A percentile compares a stretch with the other conserved stretches of the same genome.
Evolutionary conservation across 2,113 vertebrate species (phyloP).

Genomic region (Opisthocomus hoazin): DNA sequence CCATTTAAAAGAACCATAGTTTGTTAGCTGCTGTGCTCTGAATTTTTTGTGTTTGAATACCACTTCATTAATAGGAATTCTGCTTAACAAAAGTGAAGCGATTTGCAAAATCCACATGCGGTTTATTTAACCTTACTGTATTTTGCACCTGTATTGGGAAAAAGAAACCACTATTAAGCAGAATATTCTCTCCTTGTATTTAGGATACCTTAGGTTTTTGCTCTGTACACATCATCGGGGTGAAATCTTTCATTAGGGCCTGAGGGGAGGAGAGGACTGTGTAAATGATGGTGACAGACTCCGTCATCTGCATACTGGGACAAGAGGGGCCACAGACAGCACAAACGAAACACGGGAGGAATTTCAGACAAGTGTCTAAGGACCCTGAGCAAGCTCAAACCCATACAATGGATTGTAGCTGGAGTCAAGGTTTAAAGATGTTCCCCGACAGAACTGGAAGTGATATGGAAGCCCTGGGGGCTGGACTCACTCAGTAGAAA

Average conservation of each 20-base stretch:
- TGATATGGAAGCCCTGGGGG: not conserved
- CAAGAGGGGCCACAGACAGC: not conserved
- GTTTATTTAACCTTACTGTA: not conserved
- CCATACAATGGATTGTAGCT: rapidly evolving
- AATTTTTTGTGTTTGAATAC: not conserved
- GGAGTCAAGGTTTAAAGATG: not conserved
- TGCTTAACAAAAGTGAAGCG: not conserved
- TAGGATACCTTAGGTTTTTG: not conserved
- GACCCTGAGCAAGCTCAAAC: not conserved
- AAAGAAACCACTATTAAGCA: not conserved
- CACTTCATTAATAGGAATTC: not conserved
- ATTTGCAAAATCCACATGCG: not conserved
- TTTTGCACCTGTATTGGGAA: not conserved
- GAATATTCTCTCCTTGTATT: not conserved
- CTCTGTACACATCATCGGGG: not conserved
- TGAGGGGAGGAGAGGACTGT: too few species aligned
- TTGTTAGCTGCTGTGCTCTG: not conserved
- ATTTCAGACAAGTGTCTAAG: not conserved
- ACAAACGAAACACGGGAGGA: not conserved
- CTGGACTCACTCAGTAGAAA: not conserved
- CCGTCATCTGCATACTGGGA: not conserved
- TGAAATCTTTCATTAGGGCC: not conserved
- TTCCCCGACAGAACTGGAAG: not conserved
- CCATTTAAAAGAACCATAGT: not conserved
- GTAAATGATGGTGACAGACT: not conserved